Evolutionary conservation across 2,888 invertebrate species (phyloP).

Genomic region (Ectemnius continuus): DNA sequence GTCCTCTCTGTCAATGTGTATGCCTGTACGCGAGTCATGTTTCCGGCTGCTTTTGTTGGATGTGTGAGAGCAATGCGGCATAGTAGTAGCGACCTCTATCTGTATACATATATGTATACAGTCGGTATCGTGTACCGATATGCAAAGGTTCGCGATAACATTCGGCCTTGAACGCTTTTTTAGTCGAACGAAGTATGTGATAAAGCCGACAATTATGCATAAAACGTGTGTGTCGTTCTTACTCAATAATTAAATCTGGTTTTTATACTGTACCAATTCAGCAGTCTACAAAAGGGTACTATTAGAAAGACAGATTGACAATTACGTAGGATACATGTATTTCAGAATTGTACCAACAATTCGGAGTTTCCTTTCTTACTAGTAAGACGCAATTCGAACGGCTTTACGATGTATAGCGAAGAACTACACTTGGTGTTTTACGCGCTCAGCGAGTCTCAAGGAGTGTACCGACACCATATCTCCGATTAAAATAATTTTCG

Average conservation of each 20-base stretch:
- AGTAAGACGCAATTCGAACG: conserved; percentile 18
- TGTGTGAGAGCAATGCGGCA: background rate
- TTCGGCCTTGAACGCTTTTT: conserved; percentile 6
- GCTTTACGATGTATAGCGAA: conserved; percentile 36
- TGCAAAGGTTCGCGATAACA: background rate
- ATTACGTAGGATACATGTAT: conserved; percentile 51
- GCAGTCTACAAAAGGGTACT: conserved; percentile 20
- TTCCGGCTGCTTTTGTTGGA: background rate
- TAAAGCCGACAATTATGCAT: background rate
- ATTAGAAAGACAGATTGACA: conserved; percentile 26
- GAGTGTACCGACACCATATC: background rate
- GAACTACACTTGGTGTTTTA: conserved; percentile 19
- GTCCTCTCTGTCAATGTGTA: background rate
- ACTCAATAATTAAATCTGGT: background rate
- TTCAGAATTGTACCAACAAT: conserved; percentile 52
- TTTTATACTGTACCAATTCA: background rate
- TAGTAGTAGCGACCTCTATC: conserved; percentile 4
- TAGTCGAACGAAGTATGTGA: background rate
- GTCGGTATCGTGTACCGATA: background rate
- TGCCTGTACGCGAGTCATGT: background rate
- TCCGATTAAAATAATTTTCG: conserved; percentile 11
- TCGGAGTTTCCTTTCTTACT: conserved; percentile 25
- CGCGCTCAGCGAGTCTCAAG: conserved; percentile 2
- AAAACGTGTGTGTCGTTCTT: background rate
- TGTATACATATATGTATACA: background rate